These are phyloP conservation scores for Hypothenemus hampei DNA, from an alignment of 1,140 invertebrate genomes.

Conservation along the genomic window DNA sequence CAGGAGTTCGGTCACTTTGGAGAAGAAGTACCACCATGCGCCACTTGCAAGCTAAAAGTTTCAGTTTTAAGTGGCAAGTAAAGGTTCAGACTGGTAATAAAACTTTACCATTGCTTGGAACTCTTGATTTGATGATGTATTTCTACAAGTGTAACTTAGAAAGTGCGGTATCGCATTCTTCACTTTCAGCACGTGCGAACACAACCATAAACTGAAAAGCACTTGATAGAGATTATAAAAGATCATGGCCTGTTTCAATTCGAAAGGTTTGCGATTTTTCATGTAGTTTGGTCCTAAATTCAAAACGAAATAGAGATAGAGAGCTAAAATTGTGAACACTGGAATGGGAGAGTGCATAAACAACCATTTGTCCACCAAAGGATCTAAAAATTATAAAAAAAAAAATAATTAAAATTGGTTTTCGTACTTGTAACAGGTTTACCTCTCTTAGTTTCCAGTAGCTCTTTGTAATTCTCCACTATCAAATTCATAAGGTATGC, in stretches of 20 bases:
- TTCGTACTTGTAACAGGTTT: constrained; percentile 4
- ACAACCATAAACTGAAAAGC: constrained; percentile 47
- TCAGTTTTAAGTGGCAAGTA: not conserved
- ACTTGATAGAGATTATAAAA: constrained; percentile 68
- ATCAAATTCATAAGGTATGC: constrained; percentile 48
- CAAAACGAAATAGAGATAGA: constrained; percentile 63
- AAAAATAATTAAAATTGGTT: constrained; percentile 1
- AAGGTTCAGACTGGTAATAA: not conserved
- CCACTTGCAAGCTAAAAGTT: constrained; percentile 45
- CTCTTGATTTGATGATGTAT: constrained; percentile 32
- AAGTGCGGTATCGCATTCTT: constrained; percentile 37
- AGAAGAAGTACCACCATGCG: constrained; percentile 51
- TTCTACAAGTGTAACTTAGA: constrained; percentile 35
- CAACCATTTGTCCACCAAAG: constrained; percentile 60
- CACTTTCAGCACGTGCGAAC: constrained; percentile 35
- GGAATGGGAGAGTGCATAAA: constrained; percentile 67
- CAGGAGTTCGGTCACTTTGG: constrained; percentile 60
- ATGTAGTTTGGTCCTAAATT: constrained; percentile 68
- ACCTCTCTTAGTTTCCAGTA: constrained; percentile 51
- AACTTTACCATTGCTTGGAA: constrained; percentile 31
- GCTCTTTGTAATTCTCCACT: constrained; percentile 53
- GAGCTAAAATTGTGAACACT: constrained; percentile 55
- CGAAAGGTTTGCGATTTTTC: constrained; percentile 58
- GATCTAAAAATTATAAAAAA: constrained; percentile 36
- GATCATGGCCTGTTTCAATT: constrained; percentile 60